phyloP scores from a whole-genome alignment of 2,113 vertebrate genomes.

The Porphyrio hochstetteri region DNA sequence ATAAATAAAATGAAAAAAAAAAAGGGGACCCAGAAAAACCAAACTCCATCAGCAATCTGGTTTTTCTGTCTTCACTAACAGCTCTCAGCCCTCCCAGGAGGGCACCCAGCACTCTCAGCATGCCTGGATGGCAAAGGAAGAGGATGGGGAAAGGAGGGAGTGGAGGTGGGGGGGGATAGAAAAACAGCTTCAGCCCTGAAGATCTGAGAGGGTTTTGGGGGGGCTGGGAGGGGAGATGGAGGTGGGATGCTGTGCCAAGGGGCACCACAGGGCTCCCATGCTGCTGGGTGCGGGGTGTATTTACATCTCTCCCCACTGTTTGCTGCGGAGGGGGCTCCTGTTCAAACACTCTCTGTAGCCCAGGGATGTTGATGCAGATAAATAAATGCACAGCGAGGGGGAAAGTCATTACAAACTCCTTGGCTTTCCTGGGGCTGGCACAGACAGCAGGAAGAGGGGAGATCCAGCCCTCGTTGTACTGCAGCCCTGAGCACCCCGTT shows the following conservation, averaged over 20 bases:
- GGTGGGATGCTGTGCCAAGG: not conserved
- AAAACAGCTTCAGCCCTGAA: not conserved
- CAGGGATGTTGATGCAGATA: not conserved
- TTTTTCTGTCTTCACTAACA: conserved; percentile 31
- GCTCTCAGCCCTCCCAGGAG: conserved; percentile 58
- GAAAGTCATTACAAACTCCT: not conserved
- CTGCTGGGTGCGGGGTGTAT: not conserved
- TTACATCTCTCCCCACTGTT: not conserved
- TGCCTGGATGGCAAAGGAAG: not conserved
- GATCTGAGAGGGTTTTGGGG: not conserved
- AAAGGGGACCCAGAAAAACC: conserved; percentile 53
- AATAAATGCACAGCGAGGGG: not conserved
- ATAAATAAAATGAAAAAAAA: not conserved
- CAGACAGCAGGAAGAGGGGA: not conserved
- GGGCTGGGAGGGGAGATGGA: not conserved
- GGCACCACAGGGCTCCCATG: not conserved
- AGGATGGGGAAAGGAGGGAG: not conserved
- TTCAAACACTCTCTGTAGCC: not conserved
- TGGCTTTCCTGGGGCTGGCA: accelerated
- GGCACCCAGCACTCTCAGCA: not conserved
- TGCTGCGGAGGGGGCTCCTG: not conserved
- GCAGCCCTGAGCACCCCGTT: not conserved
- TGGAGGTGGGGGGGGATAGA: not conserved
- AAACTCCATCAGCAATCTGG: conserved; percentile 50
- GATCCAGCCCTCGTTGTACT: not conserved